Percentiles rank a stretch among this genome's conserved stretches.
Evolutionary conservation across 2,888 invertebrate genomes (phyloP).

Genomic region (Troides helena): DNA sequence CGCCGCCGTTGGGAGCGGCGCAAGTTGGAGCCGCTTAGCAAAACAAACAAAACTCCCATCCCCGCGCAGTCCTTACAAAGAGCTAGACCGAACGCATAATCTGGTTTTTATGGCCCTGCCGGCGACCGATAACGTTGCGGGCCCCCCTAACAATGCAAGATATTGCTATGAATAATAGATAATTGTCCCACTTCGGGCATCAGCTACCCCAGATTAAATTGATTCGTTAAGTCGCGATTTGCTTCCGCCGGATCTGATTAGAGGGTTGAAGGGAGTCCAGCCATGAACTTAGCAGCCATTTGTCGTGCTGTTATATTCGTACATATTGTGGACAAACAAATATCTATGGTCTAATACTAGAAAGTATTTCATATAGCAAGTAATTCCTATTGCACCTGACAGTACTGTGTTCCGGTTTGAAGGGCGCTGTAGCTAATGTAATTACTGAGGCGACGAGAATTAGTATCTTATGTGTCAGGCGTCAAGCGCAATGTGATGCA

Average conservation of each 20-base stretch:
- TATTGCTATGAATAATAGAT: conserved; percentile 68
- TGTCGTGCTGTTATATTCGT: no score
- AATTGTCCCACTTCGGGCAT: conserved; percentile 56
- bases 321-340: no score
- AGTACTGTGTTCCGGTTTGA: no score
- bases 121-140: conserved; percentile 62
- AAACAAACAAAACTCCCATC: conserved; percentile 33
- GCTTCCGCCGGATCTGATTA: conserved; percentile 26
- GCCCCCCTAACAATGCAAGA: conserved; percentile 67
- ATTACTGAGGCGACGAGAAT: no score
- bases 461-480: no score
- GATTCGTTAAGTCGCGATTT: conserved; percentile 51
- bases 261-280: neutral
- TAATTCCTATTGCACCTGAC: no score
- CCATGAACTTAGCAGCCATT: neutral
- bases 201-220: conserved; percentile 47
- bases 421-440: no score
- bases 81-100: conserved; percentile 75
- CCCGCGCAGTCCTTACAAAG: conserved; percentile 42
- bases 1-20: neutral
- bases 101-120: conserved; percentile 78
- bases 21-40: conserved; percentile 5
- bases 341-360: no score
- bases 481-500: no score
- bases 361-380: no score